phyloP scores from a whole-genome alignment of 2,797 vertebrate genomes.

The Cynopterus sphinx region DNA sequence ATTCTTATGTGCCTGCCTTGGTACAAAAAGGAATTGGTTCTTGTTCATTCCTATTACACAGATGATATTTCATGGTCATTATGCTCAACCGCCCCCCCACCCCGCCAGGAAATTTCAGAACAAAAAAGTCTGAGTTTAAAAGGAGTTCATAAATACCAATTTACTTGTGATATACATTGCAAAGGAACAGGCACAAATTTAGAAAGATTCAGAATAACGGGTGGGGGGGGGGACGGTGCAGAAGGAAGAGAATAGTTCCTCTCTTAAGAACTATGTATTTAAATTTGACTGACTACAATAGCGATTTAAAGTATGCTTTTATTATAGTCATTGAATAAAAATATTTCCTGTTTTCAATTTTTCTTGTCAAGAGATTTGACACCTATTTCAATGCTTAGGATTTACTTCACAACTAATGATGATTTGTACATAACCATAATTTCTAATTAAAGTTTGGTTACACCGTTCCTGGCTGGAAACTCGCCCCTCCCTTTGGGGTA shows the following conservation, averaged over 20 bases:
- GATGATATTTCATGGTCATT: not conserved
- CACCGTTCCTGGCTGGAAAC: too few relatives aligned
- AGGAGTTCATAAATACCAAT: not conserved
- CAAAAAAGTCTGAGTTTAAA: not conserved
- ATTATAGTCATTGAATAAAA: not conserved
- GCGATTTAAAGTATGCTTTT: not conserved
- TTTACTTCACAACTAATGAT: not conserved
- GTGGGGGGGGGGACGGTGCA: too few relatives aligned
- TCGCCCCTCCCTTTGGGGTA: too few relatives aligned
- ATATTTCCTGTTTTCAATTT: not conserved
- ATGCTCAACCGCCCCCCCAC: too few relatives aligned
- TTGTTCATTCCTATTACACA: not conserved
- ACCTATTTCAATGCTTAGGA: not conserved
- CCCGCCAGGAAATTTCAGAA: not conserved
- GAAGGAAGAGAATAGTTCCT: not conserved
- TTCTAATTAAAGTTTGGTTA: not conserved
- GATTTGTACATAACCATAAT: not conserved
- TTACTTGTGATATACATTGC: not conserved
- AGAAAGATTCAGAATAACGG: not conserved
- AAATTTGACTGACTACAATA: not conserved
- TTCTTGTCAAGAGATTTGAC: not conserved
- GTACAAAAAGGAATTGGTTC: not conserved
- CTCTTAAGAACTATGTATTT: not conserved
- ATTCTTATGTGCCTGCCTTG: not conserved
- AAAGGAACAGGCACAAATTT: not conserved